A percentile compares a stretch with the other conserved stretches of the same genome.
Conservation (phyloP, 2,888 invertebrate genomes). For the Teleogryllus oceanicus region DNA sequence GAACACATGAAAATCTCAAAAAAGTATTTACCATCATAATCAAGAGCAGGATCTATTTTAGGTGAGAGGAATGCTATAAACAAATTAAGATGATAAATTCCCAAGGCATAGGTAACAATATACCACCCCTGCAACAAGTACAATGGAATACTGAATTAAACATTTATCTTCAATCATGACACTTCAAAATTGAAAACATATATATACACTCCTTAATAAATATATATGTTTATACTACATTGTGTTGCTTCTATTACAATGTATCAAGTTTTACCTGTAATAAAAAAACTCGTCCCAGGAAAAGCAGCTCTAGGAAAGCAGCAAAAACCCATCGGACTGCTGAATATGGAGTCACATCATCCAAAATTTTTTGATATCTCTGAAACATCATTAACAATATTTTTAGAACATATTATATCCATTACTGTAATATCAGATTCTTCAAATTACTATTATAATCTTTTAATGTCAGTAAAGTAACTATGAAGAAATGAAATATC, state of each 20-base stretch:
- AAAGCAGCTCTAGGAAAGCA: constrained; percentile 64
- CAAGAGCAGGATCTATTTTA: constrained; percentile 97
- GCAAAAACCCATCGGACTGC: constrained; percentile 77
- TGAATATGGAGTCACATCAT: constrained; percentile 80
- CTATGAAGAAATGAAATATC: no score
- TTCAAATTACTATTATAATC: no score
- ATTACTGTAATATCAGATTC: no score
- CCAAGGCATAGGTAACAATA: constrained; percentile 97
- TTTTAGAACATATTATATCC: no score
- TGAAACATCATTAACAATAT: constrained; percentile 43
- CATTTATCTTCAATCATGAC: constrained; percentile 19
- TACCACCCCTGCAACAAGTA: constrained; percentile 88
- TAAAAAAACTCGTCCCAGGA: constrained; percentile 75
- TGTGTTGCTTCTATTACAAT: no score
- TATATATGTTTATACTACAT: constrained; percentile 23
- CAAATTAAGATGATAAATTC: constrained; percentile 98
- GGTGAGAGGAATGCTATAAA: constrained; percentile 99
- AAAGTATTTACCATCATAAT: constrained; percentile 72
- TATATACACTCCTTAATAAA: constrained; percentile 6
- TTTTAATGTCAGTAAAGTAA: no score
- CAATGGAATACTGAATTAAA: constrained; percentile 35
- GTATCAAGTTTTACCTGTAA: constrained; percentile 60
- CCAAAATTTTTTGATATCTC: constrained; percentile 80
- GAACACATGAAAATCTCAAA: neutral
- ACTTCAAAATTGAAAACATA: constrained; percentile 28